Evolutionary conservation across 1,140 invertebrate species (phyloP), one percentile per base, ranked within the genome.

Genomic region (Drosophila lowei): DNA sequence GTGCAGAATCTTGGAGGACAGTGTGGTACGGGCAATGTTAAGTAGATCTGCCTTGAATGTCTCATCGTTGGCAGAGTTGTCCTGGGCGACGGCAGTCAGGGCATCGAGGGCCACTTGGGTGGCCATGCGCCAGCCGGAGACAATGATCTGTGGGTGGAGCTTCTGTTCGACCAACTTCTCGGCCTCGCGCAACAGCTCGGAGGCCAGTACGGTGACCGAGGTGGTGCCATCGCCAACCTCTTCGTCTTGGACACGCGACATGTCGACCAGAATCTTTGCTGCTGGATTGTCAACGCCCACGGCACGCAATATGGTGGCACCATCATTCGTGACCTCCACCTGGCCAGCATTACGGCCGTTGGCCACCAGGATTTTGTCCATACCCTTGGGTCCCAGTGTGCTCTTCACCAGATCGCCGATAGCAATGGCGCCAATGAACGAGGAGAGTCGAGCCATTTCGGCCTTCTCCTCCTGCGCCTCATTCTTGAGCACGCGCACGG

Each of bases 141-240:
- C 97, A 62, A 99, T 99, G 1, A 97, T 99, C 93, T 99, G 99
- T 41, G 99, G 99, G 92, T 99, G 99, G 65, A 99, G 95, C 92
- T 98, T 98, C 92, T 98, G 95, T 47, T 96, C 95, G 46, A 99
- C 95, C 11, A 99, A 92, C 84, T 96, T 96, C 92, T 99, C 99
- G 3, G 99, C 98, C 93, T 99, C 98, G 90, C 96, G 95, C 2
- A 99, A 92, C 15, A 99, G 92, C 93, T 99, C 99, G 72, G 98
- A 95, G 86, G 99, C 98, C 56, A 99, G 92, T 18, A 99, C 98
- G 57, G 98, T 98, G 0, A 99, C 99, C 16, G 98, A 99, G 38
- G 99, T 99, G 43, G 99, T 99, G 28, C 99, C 99, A 95, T 99
- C 99, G 54, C 99, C 99, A 79, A 99, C 99, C 95, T 99, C 99